Evolutionary conservation across 2,113 vertebrate genomes (phyloP), one percentile per base, ranked within the genome.

Genomic region (Stercorarius parasiticus): DNA sequence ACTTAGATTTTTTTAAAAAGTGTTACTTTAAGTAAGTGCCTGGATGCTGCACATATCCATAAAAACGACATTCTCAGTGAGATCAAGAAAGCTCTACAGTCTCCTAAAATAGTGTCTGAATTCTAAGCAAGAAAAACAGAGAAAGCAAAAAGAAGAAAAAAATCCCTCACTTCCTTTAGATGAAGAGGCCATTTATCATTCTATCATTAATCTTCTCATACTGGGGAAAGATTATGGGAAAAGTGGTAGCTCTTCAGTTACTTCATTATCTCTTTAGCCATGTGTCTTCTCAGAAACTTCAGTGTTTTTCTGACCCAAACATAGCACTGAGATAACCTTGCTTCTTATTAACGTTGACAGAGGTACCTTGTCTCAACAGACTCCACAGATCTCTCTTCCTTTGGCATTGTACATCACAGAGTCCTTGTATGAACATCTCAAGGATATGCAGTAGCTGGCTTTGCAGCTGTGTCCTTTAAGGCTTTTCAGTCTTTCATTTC

Each of bases 351-450:
- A 89, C 0, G 0, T 29, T 96, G 94, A 94, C 82, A 97, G 84
- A 95, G 71, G 66, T 95, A 95, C 82, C 87, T 93, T 86, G 74
- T 92, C 82, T 96, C 95, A 92, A 59, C 82, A 93, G 78, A 91
- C 64, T 94, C 78, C 93, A 88, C 91, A 82, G 83, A 77, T 93
- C 88, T 91, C 92, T 94, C 76, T 72, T 92, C 61, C 67, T 95
- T 96, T 74, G 77, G 78, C 87, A 23, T 13, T 96, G 84, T 94
- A 92, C 87, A 96, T 97, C 95, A 95, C 71, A 88, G 72, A 96
- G 77, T 89, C 94, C 94, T 97, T 97, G 96, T 71, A 72, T 36
- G 89, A 97, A 18, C 89, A 78, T 86, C 86, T 96, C 96, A 97
- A 97, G 90, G 93, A 96, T 95, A 62, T 38, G 69, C 49, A 82